phyloP scores from a whole-genome alignment of 2,888 invertebrate genomes.

The Arctia plantaginis region DNA sequence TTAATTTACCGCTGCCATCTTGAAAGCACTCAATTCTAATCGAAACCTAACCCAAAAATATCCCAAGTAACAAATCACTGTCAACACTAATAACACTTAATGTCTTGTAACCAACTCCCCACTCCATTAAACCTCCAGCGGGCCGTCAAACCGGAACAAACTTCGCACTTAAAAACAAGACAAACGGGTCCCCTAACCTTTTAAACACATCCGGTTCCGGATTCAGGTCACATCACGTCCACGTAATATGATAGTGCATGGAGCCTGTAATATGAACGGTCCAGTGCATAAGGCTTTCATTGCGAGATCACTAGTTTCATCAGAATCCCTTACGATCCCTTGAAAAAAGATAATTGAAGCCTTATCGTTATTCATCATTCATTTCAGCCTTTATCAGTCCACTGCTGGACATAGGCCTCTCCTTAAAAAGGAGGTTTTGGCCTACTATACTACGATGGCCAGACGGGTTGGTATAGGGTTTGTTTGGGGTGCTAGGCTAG shows the following conservation, averaged over 20 bases:
- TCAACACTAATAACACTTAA: conserved; percentile 1
- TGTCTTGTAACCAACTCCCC: background rate
- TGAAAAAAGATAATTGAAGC: background rate
- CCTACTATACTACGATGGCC: too few relatives aligned
- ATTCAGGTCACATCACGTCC: conserved; percentile 16
- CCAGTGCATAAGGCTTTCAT: background rate
- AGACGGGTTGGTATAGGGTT: too few relatives aligned
- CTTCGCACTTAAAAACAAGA: conserved; percentile 19
- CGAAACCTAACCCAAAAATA: background rate
- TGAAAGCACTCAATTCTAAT: background rate
- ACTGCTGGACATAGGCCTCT: too few relatives aligned
- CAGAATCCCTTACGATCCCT: background rate
- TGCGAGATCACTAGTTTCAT: too few relatives aligned
- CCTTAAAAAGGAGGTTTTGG: too few relatives aligned
- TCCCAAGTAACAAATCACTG: background rate
- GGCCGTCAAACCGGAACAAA: conserved; percentile 5
- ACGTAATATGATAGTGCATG: conserved; percentile 9
- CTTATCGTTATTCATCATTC: too few relatives aligned
- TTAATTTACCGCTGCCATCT: background rate
- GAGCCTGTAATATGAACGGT: background rate
- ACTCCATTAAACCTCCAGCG: conserved; percentile 9
- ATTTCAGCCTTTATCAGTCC: too few relatives aligned
- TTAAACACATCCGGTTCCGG: conserved; percentile 9
- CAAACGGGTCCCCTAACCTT: conserved; percentile 15
- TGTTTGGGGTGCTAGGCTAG: too few relatives aligned